Percentiles rank a stretch among this genome's conserved stretches.
Conservation (phyloP, 1,140 invertebrate species). For the Heliconius eleuchia region DNA sequence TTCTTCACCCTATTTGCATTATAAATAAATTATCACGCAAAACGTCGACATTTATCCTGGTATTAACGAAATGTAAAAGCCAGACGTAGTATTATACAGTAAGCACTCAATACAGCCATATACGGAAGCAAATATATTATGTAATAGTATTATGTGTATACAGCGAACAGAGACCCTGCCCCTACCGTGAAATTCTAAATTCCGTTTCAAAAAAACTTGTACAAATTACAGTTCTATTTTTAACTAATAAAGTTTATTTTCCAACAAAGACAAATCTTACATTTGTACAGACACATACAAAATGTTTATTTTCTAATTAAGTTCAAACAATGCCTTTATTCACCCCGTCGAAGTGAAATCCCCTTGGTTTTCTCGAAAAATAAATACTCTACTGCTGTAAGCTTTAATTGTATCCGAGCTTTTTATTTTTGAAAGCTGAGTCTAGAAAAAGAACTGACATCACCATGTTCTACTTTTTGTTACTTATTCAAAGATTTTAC, state of each 20-base stretch:
- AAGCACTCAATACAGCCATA: neutral
- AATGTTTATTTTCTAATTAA: conserved; percentile 36
- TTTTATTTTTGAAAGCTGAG: neutral
- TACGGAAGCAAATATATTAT: neutral
- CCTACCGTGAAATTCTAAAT: conserved; percentile 13
- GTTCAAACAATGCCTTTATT: conserved; percentile 32
- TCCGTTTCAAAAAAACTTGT: neutral
- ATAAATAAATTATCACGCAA: conserved; percentile 5
- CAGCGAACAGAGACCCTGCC: neutral
- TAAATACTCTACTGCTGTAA: conserved; percentile 22
- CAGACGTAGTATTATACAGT: conserved; percentile 8
- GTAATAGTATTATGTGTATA: neutral
- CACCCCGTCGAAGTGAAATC: conserved; percentile 29
- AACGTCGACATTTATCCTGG: conserved; percentile 10
- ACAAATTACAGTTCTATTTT: neutral
- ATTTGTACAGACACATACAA: conserved; percentile 32
- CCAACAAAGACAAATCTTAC: neutral
- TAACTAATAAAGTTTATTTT: neutral
- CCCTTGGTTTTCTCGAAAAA: conserved; percentile 17
- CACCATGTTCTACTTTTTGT: neutral
- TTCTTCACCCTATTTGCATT: neutral
- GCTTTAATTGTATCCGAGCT: conserved; percentile 1
- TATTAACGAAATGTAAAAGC: conserved; percentile 2
- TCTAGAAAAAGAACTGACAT: neutral
- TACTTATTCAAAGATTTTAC: neutral